Evolutionary conservation across 2,113 vertebrate genomes (phyloP).

Genomic region (Dermatemys mawii): DNA sequence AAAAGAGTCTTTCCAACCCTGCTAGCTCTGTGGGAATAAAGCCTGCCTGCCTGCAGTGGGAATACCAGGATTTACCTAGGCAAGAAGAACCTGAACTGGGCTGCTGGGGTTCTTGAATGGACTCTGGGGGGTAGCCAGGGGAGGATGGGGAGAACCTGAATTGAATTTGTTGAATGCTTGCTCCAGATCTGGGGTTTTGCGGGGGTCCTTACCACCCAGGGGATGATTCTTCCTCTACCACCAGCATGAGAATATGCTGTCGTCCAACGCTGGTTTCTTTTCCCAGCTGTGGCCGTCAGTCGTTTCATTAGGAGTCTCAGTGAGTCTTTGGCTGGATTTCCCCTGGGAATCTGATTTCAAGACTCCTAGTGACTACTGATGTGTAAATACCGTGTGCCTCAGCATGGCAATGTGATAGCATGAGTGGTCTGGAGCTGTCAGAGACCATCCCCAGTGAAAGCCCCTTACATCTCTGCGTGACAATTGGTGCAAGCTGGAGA

Average conservation of each 20-base stretch:
- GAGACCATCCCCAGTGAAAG: neutral
- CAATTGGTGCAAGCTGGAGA: neutral
- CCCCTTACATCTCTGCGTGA: neutral
- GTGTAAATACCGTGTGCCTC: conserved; percentile 65
- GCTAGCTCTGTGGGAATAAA: conserved; percentile 18
- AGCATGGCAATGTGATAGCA: conserved; percentile 27
- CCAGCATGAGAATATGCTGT: neutral
- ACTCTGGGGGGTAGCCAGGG: neutral
- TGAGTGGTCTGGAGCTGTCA: neutral
- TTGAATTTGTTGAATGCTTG: neutral
- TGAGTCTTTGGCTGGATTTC: conserved; percentile 62
- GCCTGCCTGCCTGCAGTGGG: conserved; percentile 17
- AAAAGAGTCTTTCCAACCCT: conserved; percentile 49
- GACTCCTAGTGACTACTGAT: conserved; percentile 34
- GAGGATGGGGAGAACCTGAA: neutral
- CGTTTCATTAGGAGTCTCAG: conserved; percentile 41
- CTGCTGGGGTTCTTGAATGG: neutral
- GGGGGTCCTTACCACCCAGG: neutral
- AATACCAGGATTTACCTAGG: neutral
- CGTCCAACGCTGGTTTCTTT: neutral
- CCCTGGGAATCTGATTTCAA: conserved; percentile 52
- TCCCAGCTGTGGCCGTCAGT: neutral
- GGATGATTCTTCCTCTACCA: neutral
- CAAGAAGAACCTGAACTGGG: neutral
- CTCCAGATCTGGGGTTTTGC: neutral